phyloP scores from a whole-genome alignment of 92 coral and sea anemone species.

The Epizoanthus illoricatus region DNA sequence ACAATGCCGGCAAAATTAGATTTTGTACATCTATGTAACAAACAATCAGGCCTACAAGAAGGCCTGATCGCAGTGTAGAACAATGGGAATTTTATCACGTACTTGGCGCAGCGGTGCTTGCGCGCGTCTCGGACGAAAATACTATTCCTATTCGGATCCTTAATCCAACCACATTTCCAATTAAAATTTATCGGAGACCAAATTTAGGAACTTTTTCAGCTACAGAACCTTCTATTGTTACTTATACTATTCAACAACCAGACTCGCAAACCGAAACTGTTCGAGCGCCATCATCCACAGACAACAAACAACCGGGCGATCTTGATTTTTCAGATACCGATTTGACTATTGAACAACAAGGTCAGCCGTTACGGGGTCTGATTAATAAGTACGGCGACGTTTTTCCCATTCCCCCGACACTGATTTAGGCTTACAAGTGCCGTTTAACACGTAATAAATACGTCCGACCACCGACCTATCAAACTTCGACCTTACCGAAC shows the following conservation, averaged over 20 bases:
- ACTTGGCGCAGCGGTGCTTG: conserved; percentile 43
- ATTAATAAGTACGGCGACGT: conserved; percentile 44
- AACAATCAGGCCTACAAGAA: no score
- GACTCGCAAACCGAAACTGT: background rate
- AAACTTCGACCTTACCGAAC: conserved; percentile 62
- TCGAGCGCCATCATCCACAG: background rate
- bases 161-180: conserved; percentile 22
- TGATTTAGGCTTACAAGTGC: conserved; percentile 55
- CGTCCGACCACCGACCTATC: conserved; percentile 56
- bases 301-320: background rate
- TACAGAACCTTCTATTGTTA: background rate
- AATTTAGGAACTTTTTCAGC: conserved; percentile 5
- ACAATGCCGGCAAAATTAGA: conserved; percentile 34
- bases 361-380: conserved; percentile 12
- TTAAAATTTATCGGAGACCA: background rate
- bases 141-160: conserved; percentile 22
- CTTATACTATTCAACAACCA: background rate
- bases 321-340: conserved; percentile 12
- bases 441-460: conserved; percentile 55
- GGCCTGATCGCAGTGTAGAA: no score
- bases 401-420: conserved; percentile 42
- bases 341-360: background rate
- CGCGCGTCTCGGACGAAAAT: conserved; percentile 11
- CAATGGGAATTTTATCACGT: no score
- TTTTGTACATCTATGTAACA: no score